These are phyloP conservation scores for Pollimyrus isidori DNA, from an alignment of 2,113 vertebrate species.

Conservation along the genomic window DNA sequence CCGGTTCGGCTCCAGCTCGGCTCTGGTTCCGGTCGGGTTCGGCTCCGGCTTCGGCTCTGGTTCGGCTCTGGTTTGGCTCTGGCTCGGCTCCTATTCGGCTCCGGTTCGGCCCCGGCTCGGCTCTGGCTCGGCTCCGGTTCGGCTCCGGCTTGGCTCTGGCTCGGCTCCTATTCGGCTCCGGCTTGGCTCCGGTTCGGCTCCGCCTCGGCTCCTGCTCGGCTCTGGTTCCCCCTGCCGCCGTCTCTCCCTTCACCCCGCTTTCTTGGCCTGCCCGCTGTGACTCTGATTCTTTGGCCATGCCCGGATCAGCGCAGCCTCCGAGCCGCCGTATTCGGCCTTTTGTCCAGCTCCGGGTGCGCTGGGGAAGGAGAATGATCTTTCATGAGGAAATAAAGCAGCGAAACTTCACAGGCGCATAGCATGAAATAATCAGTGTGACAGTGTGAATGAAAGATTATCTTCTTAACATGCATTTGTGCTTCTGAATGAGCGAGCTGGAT, in stretches of 20 bases:
- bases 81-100: too few relatives aligned
- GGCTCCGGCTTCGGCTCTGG: too few relatives aligned
- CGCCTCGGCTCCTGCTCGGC: too few relatives aligned
- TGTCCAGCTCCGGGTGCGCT: background rate
- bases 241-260: background rate
- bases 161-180: too few relatives aligned
- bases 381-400: slow-evolving; percentile 27
- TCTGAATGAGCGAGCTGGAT: background rate
- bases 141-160: too few relatives aligned
- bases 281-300: background rate
- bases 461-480: background rate
- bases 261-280: background rate
- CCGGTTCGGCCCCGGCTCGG: too few relatives aligned
- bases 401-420: slow-evolving; percentile 40
- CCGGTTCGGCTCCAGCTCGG: too few relatives aligned
- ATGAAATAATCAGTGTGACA: slow-evolving; percentile 44
- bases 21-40: too few relatives aligned
- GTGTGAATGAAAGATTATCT: background rate
- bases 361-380: slow-evolving; percentile 8
- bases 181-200: too few relatives aligned
- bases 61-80: too few relatives aligned
- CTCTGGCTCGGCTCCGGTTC: too few relatives aligned
- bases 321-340: background rate
- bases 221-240: background rate
- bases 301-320: background rate